Evolutionary conservation across 2,113 vertebrate genomes (phyloP), one percentile per base, ranked within the genome.

Genomic region (Cynopterus brachyotis): DNA sequence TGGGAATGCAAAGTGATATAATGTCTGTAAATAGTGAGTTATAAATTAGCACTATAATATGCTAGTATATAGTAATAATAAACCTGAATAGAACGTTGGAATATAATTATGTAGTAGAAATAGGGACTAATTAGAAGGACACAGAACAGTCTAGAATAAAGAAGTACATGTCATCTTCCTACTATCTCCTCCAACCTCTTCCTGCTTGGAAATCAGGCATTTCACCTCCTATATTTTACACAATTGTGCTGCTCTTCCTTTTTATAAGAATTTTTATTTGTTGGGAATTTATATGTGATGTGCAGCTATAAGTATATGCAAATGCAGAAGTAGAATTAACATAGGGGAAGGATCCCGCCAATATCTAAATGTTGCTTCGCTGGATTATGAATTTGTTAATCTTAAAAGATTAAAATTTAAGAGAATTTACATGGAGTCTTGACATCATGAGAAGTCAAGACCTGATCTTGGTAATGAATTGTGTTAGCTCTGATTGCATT

Each of bases 331-430:
- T n/a, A 70, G 37, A 76, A 73, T 47, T 91, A 20, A 72, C 50
- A 10, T 40, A 76, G 26, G 32, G 16, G 12, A 50, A 6, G 22
- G 30, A 87, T 50, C 12, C 22, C 88, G 53, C 37, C 62, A 66
- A 59, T 82, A 83, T 57, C 30, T 78, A 76, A 87, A 80, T 87
- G 1, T 57, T 83, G 45, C 37, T 57, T 76, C 10, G 9, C 28
- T 59, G 24, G 6, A 7, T 47, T 16, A 35, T 88, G 47, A 26
- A 50, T 66, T n/a, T 88, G 11, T 37, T 83, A 26, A 67, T 73
- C 19, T 84, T 66, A 45, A 67, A 92, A 72, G 35, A 28, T 84
- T 96, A 79, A 83, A 75, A 88, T 50, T 78, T 88, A 88, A 83
- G 32, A 26, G 19, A 57, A 37, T 90, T 88, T 16, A 70, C 10